Conservation (phyloP, 2,888 invertebrate genomes). For the Psylliodes chrysocephalus region DNA sequence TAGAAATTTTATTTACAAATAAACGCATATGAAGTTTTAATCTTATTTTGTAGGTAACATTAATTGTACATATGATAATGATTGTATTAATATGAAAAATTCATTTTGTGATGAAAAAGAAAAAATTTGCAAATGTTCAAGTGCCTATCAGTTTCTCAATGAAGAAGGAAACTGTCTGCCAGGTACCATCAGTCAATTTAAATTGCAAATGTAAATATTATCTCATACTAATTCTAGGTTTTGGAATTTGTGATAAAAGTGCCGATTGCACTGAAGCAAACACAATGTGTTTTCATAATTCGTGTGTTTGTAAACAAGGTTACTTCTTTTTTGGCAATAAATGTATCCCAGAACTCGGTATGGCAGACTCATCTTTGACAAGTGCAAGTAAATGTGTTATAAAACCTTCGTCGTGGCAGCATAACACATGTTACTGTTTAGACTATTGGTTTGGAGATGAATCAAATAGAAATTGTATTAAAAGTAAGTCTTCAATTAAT, state of each 20-base stretch:
- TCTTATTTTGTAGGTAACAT: slow-evolving; percentile 20
- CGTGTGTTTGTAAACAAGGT: slow-evolving; percentile 46
- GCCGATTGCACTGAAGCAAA: background rate
- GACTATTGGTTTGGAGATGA: slow-evolving; percentile 50
- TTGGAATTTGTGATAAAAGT: slow-evolving; percentile 16
- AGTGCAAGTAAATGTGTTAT: slow-evolving; percentile 45
- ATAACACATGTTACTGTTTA: slow-evolving; percentile 48
- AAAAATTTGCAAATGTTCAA: slow-evolving; percentile 33
- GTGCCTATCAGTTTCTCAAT: slow-evolving; percentile 11
- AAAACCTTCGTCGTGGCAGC: slow-evolving; percentile 44
- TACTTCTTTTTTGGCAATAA: slow-evolving; percentile 43
- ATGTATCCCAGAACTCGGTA: slow-evolving; percentile 50
- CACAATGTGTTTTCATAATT: slow-evolving; percentile 33
- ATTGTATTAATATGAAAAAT: slow-evolving; percentile 40
- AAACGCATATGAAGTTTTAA: background rate
- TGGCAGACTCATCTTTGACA: slow-evolving; percentile 35
- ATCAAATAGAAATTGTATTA: slow-evolving; percentile 50
- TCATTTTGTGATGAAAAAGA: slow-evolving; percentile 39
- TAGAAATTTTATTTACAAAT: background rate
- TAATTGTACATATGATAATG: slow-evolving; percentile 35
- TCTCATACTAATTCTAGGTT: slow-evolving; percentile 34
- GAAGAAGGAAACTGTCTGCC: slow-evolving; percentile 34
- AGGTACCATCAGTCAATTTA: slow-evolving; percentile 20
- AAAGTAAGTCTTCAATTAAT: slow-evolving; percentile 46
- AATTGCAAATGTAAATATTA: background rate